Evolutionary conservation across 2,888 invertebrate species (phyloP).

Genomic region (Thera obeliscata): DNA sequence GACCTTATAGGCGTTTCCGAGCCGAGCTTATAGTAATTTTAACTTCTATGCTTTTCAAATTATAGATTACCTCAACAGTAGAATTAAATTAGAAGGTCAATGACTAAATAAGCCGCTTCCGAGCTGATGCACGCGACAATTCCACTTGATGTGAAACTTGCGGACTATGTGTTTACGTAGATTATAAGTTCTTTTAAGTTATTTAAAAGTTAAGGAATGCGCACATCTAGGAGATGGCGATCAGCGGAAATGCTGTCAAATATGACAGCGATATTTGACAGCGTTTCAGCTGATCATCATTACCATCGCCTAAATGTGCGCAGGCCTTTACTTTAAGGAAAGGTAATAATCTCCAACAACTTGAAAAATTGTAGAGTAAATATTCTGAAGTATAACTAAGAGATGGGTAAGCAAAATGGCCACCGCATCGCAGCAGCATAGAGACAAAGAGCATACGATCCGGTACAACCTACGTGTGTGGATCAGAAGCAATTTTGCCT

Average conservation of each 20-base stretch:
- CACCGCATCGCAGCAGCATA: conserved; percentile 22
- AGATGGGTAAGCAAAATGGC: background rate
- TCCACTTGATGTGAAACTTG: conserved; percentile 9
- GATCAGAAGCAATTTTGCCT: conserved; percentile 56
- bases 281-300: no score
- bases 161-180: conserved; percentile 6
- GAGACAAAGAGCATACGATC: conserved; percentile 46
- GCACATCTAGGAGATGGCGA: no score
- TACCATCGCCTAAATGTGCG: no score
- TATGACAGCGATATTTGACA: no score
- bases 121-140: conserved; percentile 8
- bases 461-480: conserved; percentile 55
- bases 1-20: no score
- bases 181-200: background rate
- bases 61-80: no score
- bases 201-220: no score
- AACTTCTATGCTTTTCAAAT: no score
- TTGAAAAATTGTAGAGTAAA: conserved; percentile 8
- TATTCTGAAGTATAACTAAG: background rate
- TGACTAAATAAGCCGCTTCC: conserved; percentile 11
- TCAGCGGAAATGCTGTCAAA: no score
- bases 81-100: conserved; percentile 3
- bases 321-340: no score
- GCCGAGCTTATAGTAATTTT: no score
- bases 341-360: background rate